These are phyloP conservation scores for Gorsachius magnificus DNA, from an alignment of 2,797 vertebrate genomes.

Conservation along the genomic window DNA sequence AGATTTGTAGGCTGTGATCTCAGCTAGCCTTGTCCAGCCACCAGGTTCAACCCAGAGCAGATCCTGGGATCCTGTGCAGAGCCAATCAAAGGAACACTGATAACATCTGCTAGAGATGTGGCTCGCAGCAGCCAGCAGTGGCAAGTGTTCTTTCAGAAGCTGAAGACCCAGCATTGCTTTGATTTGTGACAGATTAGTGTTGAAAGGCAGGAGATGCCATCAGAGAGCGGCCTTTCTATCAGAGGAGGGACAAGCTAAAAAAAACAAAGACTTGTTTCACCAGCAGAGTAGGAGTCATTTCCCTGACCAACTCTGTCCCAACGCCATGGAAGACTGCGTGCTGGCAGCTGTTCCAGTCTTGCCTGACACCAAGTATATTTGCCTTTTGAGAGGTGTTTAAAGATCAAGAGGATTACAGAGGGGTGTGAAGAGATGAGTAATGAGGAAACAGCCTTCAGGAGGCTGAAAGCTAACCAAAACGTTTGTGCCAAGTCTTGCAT, in stretches of 20 bases:
- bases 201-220: not conserved
- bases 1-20: not conserved
- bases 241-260: not conserved
- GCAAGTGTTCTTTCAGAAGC: not conserved
- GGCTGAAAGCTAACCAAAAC: not conserved
- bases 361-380: not conserved
- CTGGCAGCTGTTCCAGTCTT: not conserved
- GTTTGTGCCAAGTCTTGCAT: not conserved
- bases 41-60: not conserved
- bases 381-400: not conserved
- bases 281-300: not conserved
- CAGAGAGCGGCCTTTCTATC: not conserved
- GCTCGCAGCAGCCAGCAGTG: not conserved
- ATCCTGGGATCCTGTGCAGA: not conserved
- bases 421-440: not conserved
- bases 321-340: accelerated
- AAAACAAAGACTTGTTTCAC: not conserved
- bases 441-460: not conserved
- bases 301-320: not conserved
- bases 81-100: not conserved
- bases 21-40: not conserved
- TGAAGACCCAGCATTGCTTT: not conserved
- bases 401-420: not conserved
- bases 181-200: accelerated
- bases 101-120: not conserved